Percentiles rank a stretch among this genome's conserved stretches.
phyloP scores from a whole-genome alignment of 2,113 vertebrate species.

The Corythoichthys haematopterus region DNA sequence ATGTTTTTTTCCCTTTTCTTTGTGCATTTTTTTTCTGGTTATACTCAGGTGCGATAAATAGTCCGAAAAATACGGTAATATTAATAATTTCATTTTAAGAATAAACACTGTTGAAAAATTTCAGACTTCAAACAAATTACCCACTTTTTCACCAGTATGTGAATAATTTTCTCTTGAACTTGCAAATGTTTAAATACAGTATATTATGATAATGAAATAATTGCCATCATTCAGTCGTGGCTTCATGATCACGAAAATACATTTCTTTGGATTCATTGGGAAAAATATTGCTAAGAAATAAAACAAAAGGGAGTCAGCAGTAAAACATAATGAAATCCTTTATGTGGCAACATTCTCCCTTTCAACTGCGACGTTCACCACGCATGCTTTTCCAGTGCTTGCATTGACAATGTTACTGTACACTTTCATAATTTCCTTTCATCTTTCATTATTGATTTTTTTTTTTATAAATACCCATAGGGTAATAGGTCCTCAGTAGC shows the following conservation, averaged over 20 bases:
- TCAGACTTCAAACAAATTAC: background rate
- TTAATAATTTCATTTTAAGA: background rate
- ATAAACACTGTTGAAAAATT: background rate
- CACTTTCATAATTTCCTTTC: conserved; percentile 89
- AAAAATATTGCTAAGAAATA: background rate
- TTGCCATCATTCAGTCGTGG: background rate
- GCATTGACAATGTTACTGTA: conserved; percentile 91
- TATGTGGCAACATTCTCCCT: conserved; percentile 81
- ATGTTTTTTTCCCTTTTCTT: too few relatives aligned
- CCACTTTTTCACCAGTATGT: background rate
- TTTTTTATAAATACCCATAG: conserved; percentile 97
- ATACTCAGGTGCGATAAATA: too few relatives aligned
- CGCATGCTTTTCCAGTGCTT: conserved; percentile 85
- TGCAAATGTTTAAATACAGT: background rate
- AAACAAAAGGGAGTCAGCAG: conserved; percentile 56
- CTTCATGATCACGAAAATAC: background rate
- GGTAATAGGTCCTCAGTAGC: conserved; percentile 98
- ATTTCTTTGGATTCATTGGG: background rate
- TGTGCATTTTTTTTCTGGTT: too few relatives aligned
- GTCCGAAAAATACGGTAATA: too few relatives aligned
- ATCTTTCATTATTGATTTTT: background rate
- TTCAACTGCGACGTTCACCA: conserved; percentile 80
- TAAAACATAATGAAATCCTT: conserved; percentile 82
- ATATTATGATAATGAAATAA: background rate
- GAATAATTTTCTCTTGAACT: background rate